Percentiles rank a stretch among this genome's conserved stretches.
These are phyloP conservation scores for Hypotaenidia okinawae DNA, from an alignment of 2,797 vertebrate genomes.

Conservation along the genomic window DNA sequence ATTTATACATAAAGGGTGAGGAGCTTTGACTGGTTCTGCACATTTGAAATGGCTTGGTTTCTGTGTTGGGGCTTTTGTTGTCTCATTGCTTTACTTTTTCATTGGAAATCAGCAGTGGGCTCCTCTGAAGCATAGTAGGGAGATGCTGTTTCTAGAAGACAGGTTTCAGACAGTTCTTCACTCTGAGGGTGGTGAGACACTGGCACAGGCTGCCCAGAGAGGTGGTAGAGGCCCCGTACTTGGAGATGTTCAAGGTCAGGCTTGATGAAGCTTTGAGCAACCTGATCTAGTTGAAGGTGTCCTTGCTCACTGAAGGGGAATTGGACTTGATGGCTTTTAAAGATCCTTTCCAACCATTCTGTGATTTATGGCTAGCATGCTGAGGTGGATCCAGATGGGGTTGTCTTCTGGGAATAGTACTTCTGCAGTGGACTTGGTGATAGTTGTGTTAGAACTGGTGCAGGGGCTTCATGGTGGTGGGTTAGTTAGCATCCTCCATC, in stretches of 20 bases:
- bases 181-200: too few relatives aligned
- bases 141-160: background rate
- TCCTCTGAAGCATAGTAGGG: accelerated
- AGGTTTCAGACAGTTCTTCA: background rate
- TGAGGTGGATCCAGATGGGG: background rate
- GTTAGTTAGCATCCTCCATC: background rate
- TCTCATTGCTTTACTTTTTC: background rate
- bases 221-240: too few relatives aligned
- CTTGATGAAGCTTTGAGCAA: too few relatives aligned
- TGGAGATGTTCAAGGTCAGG: too few relatives aligned
- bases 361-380: too few relatives aligned
- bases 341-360: too few relatives aligned
- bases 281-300: too few relatives aligned
- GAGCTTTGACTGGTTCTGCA: background rate
- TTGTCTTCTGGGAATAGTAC: background rate
- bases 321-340: too few relatives aligned
- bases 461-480: background rate
- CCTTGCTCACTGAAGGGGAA: too few relatives aligned
- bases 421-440: too few relatives aligned
- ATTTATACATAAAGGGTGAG: background rate
- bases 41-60: accelerated
- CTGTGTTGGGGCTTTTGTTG: accelerated
- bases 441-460: background rate
- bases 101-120: background rate
- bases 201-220: too few relatives aligned